Conservation (phyloP, 2,797 vertebrate genomes). For the Mus spretus region DNA sequence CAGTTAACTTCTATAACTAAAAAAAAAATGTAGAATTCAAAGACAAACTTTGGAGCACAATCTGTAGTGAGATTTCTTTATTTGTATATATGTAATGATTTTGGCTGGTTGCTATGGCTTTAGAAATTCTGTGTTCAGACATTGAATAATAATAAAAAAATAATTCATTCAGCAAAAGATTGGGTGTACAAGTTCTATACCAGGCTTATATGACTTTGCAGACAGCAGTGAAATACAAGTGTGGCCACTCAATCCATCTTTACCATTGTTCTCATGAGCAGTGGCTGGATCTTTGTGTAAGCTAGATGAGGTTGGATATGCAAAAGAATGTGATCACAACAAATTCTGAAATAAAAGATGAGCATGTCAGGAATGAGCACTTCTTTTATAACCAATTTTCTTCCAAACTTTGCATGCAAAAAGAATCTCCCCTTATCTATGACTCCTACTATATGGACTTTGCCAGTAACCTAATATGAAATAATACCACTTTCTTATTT, state of each 20-base stretch:
- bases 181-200: neutral
- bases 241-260: neutral
- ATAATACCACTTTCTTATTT: neutral
- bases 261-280: conserved; percentile 9
- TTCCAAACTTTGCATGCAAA: neutral
- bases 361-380: fast-evolving
- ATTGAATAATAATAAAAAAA: neutral
- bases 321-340: neutral
- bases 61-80: neutral
- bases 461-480: neutral
- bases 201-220: neutral
- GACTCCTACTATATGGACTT: neutral
- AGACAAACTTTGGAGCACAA: neutral
- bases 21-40: neutral
- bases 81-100: conserved; percentile 55
- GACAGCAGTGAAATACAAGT: neutral
- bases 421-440: too few species aligned
- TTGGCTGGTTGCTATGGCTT: conserved; percentile 40
- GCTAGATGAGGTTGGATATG: neutral
- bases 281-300: neutral
- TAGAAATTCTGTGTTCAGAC: neutral
- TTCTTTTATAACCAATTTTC: neutral
- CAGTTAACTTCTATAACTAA: conserved; percentile 28
- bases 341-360: neutral
- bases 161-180: conserved; percentile 1